A percentile compares a stretch with the other conserved stretches of the same genome.
These are phyloP conservation scores for Galaxias olidus DNA, from an alignment of 2,797 vertebrate species.

Conservation along the genomic window DNA sequence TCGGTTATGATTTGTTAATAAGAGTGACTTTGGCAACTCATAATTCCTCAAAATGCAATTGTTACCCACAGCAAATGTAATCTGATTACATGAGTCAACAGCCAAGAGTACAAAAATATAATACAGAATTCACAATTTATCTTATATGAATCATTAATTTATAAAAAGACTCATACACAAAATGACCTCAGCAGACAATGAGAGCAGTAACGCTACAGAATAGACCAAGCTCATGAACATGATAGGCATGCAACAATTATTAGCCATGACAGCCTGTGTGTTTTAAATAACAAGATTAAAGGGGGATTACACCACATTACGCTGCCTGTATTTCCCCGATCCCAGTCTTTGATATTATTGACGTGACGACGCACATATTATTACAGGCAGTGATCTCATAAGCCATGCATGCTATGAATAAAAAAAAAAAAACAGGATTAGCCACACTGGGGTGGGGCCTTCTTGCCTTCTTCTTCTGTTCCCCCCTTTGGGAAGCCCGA, in stretches of 20 bases:
- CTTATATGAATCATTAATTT: no score
- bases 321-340: slow-evolving; percentile 26
- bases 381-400: slow-evolving; percentile 51
- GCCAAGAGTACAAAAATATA: no score
- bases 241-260: slow-evolving; percentile 37
- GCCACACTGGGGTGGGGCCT: slow-evolving; percentile 27
- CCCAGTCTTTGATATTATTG: slow-evolving; percentile 36
- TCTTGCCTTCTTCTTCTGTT: slow-evolving; percentile 27
- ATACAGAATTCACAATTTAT: no score
- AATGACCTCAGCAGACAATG: neutral
- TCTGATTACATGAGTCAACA: no score
- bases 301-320: slow-evolving; percentile 54
- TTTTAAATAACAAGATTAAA: slow-evolving; percentile 60
- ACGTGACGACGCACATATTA: slow-evolving; percentile 42
- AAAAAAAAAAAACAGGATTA: slow-evolving; percentile 61
- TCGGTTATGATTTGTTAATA: no score
- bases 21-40: no score
- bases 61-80: no score
- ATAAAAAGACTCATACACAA: neutral
- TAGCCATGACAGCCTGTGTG: slow-evolving; percentile 33
- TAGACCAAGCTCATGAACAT: slow-evolving; percentile 13
- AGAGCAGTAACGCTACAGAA: neutral
- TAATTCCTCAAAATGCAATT: no score
- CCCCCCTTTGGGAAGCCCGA: slow-evolving; percentile 4
- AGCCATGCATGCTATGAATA: slow-evolving; percentile 51